phyloP scores from a whole-genome alignment of 2,888 invertebrate species.

The Heterodera filipjevi region DNA sequence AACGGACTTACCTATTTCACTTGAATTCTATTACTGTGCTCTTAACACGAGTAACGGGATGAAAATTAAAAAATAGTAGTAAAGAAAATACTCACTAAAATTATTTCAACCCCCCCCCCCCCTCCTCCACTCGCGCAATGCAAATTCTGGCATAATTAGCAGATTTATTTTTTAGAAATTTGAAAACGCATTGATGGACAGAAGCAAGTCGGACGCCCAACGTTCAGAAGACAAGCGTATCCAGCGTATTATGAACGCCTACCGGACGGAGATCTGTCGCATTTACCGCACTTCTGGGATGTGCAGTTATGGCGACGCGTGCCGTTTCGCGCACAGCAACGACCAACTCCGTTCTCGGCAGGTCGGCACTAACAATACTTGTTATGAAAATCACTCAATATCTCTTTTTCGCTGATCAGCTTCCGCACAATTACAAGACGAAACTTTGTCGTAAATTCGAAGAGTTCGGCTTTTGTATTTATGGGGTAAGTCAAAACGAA shows the following conservation, averaged over 20 bases:
- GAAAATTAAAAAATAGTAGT: no score
- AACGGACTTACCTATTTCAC: no score
- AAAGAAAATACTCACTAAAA: no score
- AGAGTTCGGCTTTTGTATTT: slow-evolving; percentile 31
- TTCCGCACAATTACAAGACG: slow-evolving; percentile 47
- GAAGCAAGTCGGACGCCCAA: slow-evolving; percentile 8
- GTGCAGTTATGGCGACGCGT: slow-evolving; percentile 37
- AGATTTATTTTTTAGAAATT: background rate
- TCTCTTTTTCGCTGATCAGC: slow-evolving; percentile 15
- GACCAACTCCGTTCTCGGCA: slow-evolving; percentile 35
- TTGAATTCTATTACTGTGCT: no score
- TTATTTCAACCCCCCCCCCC: no score
- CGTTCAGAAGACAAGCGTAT: background rate
- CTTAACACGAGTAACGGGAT: no score
- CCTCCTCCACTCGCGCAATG: no score
- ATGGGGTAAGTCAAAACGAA: slow-evolving; percentile 28
- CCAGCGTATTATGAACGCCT: background rate
- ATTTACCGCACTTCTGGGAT: slow-evolving; percentile 15
- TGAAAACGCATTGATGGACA: background rate
- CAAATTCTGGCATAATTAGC: no score
- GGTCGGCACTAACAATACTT: slow-evolving; percentile 11
- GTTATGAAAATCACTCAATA: background rate
- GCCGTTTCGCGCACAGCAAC: slow-evolving; percentile 38
- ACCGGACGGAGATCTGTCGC: slow-evolving; percentile 27
- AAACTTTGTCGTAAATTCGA: slow-evolving; percentile 41